Evolutionary conservation across 2,888 invertebrate genomes (phyloP).

Genomic region (Dimorphilus gyrociliatus): DNA sequence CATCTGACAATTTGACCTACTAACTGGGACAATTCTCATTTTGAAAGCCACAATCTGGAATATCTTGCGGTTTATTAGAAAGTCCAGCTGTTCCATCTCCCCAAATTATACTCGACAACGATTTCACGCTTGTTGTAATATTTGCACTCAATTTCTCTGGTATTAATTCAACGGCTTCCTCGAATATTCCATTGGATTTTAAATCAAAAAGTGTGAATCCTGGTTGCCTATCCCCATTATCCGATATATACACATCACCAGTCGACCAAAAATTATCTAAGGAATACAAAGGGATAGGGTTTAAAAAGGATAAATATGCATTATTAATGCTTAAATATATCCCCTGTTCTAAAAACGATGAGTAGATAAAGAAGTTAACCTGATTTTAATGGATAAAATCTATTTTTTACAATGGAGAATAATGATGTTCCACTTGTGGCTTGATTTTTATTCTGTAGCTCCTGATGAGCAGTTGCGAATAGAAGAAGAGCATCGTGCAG

Average conservation of each 20-base stretch:
- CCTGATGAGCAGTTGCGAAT: too few relatives aligned
- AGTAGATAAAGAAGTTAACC: too few relatives aligned
- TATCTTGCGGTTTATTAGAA: slow-evolving; percentile 14
- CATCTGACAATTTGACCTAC: neutral
- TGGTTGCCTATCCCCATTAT: slow-evolving; percentile 10
- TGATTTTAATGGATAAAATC: too few relatives aligned
- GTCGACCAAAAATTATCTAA: slow-evolving; percentile 10
- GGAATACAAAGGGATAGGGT: too few relatives aligned
- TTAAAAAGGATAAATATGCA: too few relatives aligned
- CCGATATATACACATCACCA: slow-evolving; percentile 9
- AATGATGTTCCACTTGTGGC: too few relatives aligned
- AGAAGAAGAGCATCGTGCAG: too few relatives aligned
- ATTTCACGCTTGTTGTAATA: neutral
- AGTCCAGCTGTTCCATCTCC: slow-evolving; percentile 16
- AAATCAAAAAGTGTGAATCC: slow-evolving; percentile 13
- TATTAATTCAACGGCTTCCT: slow-evolving; percentile 4
- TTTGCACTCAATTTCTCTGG: too few relatives aligned
- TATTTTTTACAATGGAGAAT: too few relatives aligned
- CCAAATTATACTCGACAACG: slow-evolving; percentile 12
- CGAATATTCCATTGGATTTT: slow-evolving; percentile 6
- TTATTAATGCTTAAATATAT: too few relatives aligned
- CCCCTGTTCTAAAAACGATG: too few relatives aligned
- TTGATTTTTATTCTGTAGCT: too few relatives aligned
- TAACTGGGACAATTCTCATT: slow-evolving; percentile 13
- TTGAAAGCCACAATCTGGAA: slow-evolving; percentile 16